Evolutionary conservation across 2,113 vertebrate species (phyloP), one percentile per base, ranked within the genome.

Genomic region (Coracopsis vasa): DNA sequence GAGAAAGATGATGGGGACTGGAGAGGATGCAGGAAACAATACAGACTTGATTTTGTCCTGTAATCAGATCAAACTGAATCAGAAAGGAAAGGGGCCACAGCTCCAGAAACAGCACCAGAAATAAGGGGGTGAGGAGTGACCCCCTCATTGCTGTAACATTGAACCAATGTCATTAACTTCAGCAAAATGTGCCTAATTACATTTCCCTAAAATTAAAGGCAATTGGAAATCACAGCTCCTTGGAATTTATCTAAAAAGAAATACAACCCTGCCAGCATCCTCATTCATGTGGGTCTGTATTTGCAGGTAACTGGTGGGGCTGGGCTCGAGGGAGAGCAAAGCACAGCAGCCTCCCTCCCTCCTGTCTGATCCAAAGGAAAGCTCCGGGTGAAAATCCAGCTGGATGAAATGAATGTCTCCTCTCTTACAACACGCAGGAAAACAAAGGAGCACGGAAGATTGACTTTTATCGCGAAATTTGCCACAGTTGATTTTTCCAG

Each of bases 401-500:
- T 23, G 69, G 72, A 65, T 80, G 13, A 96, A 88, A 61, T 19
- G 62, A 53, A 58, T 8, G 29, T 15, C 51, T 80, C 10, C 56
- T 56, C 41, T 83, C 82, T 31, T 48, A 10, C 53, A 83, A 47
- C 67, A 64, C 4, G 1, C 5, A 58, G 72, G n/a, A 62, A 92
- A 88, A 64, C 66, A 86, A 88, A 95, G 80, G 69, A 29, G 75
- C 92, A 94, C 0, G 72, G 82, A 86, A 92, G 95, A 94, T 80
- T 80, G 92, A 77, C 83, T 96, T 93, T 95, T 86, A 90, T 87
- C 51, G 1, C 1, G 0, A 31, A 31, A 84, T 94, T 95, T 79
- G 61, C 87, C 56, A 93, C 90, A 53, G 78, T 33, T 91, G 81
- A 81, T 85, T 93, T 72, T 87, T 81, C 86, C 72, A 78, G 69